phyloP scores from a whole-genome alignment of 2,113 vertebrate genomes.

The Psilopogon haemacephalus region DNA sequence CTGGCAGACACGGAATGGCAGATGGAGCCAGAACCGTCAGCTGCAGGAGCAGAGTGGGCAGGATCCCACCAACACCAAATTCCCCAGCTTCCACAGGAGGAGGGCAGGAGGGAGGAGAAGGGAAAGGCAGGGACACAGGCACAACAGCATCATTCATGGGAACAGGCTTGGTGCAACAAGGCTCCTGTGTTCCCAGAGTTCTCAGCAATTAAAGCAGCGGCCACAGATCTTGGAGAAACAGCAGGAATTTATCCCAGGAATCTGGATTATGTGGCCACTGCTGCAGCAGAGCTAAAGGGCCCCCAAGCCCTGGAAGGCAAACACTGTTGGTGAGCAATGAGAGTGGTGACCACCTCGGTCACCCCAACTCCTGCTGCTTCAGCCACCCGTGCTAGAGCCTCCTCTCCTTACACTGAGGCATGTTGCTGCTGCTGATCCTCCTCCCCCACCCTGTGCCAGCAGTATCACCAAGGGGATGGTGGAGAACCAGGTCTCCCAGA shows the following conservation, averaged over 20 bases:
- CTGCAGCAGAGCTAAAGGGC: neutral
- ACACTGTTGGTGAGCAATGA: neutral
- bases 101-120: neutral
- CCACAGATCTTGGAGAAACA: constrained; percentile 32
- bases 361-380: neutral
- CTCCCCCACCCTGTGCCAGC: neutral
- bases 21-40: neutral
- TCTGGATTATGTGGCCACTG: constrained; percentile 48
- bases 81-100: constrained; percentile 6
- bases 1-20: neutral
- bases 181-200: constrained; percentile 59
- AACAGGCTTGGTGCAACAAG: constrained; percentile 43
- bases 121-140: neutral
- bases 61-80: neutral
- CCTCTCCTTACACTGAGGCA: fast-evolving
- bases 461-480: neutral
- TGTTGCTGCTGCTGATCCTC: neutral
- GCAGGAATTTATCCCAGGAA: constrained; percentile 61
- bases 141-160: constrained; percentile 69
- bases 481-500: fast-evolving
- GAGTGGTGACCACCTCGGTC: neutral
- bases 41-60: neutral
- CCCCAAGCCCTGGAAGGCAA: neutral
- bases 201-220: constrained; percentile 39
- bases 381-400: neutral